Base-by-base conservation (phyloP, 2,888 invertebrate species). In the Parthenolecanium corni region DNA sequence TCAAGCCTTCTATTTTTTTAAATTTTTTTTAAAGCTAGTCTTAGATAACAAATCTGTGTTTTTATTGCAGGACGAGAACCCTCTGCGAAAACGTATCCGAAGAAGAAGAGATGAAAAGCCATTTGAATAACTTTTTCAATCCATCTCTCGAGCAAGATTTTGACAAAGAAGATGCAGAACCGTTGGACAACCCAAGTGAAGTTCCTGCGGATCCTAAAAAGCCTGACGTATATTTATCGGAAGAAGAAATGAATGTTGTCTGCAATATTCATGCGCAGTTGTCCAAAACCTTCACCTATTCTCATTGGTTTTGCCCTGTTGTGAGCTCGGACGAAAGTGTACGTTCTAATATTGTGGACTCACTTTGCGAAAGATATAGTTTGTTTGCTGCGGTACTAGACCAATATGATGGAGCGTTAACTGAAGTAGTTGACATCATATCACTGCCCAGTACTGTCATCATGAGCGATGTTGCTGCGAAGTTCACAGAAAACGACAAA, bases 91-190 rank as follows among this genome's bases (percentile, higher is more conserved):
- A 44, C 3, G 79, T 82, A 70, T 78, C 83, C 20, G 88, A 88
- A 69, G 85, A 86, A 66, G 79, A 83, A 18, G 76, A 81, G 64
- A 80, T 81, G 0, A 72, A 77, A 18, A 74, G 78, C 62, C 85
- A 87, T 74, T 80, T 88, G 63, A 76, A 78, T 66, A 77, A 81
- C 70, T 76, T 85, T 70, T 89, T 89, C 70, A 86, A 86, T 0
- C 83, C 67, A 6, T 64, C 65, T 38, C 57, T 66, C 0, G 82
- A 83, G 3, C 72, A 76, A 52, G 88, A 89, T 71, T 89, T 88
- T 72, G 75, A 77, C 0, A 86, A 87, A 66, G 80, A 87, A 54
- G 73, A 80, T 70, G 64, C 74, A 68, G 82, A 82, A 67, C 75
- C 78, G 68, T 14, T 16, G 21, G 57, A 66, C 16, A 46, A 63